Conservation (phyloP, 2,113 vertebrate species). For the Vimba vimba region DNA sequence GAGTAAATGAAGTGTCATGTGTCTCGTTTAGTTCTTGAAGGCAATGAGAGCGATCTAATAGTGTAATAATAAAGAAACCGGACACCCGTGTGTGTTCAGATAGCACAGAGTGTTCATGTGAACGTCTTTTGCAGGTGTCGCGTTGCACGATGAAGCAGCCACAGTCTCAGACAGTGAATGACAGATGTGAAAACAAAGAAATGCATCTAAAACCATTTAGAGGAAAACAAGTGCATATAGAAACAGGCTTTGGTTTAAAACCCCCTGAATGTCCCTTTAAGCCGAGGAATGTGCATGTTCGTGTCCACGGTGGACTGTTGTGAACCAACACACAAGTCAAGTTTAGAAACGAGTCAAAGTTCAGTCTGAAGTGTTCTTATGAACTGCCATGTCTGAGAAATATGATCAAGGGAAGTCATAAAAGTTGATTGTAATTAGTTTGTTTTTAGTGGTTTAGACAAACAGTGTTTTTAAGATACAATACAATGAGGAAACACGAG, state of each 20-base stretch:
- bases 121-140: background rate
- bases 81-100: background rate
- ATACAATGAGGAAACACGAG: background rate
- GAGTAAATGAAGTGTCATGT: background rate
- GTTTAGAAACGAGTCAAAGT: background rate
- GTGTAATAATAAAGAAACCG: slow-evolving; percentile 15
- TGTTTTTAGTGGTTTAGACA: background rate
- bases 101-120: background rate
- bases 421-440: background rate
- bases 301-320: background rate
- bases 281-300: background rate
- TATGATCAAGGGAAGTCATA: background rate
- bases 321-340: background rate
- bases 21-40: background rate
- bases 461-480: background rate
- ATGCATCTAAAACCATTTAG: background rate
- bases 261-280: slow-evolving; percentile 1
- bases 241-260: slow-evolving; percentile 2
- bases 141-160: background rate
- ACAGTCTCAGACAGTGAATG: background rate
- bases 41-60: slow-evolving; percentile 22
- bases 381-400: background rate
- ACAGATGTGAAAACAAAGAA: background rate
- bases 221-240: background rate
- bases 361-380: background rate